Conservation (phyloP, 2,797 vertebrate species). For the Channa striata region DNA sequence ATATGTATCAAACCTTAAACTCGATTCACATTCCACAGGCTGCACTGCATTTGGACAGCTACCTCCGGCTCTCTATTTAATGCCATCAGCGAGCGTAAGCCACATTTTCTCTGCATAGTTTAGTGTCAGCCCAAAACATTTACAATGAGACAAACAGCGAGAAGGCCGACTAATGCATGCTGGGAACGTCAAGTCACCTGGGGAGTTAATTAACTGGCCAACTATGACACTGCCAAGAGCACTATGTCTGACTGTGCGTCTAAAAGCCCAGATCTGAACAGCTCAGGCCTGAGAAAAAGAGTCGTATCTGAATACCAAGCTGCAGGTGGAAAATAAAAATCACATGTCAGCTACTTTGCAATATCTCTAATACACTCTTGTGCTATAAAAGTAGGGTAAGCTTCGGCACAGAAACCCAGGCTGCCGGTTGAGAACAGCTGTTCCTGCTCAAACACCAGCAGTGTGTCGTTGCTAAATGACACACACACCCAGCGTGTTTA, state of each 20-base stretch:
- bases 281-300: slow-evolving; percentile 35
- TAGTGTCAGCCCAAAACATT: slow-evolving; percentile 66
- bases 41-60: not conserved
- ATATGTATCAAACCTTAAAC: not conserved
- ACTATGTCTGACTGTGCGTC: slow-evolving; percentile 50
- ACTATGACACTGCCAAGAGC: slow-evolving; percentile 64
- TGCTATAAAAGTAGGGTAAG: slow-evolving; percentile 19
- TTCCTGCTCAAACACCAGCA: slow-evolving; percentile 35
- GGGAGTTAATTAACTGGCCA: slow-evolving; percentile 76
- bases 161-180: slow-evolving; percentile 71
- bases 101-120: slow-evolving; percentile 45
- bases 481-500: slow-evolving; percentile 29
- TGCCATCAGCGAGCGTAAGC: slow-evolving; percentile 8
- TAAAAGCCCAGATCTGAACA: slow-evolving; percentile 43
- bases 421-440: slow-evolving; percentile 39
- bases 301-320: slow-evolving; percentile 10
- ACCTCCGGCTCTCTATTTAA: slow-evolving; percentile 16
- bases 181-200: slow-evolving; percentile 69
- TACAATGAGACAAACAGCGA: slow-evolving; percentile 58
- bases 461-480: slow-evolving; percentile 22
- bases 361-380: slow-evolving; percentile 13
- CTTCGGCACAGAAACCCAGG: slow-evolving; percentile 16
- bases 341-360: slow-evolving; percentile 45
- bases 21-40: not conserved
- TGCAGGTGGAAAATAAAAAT: slow-evolving; percentile 54